Base-by-base conservation (phyloP, 1,140 invertebrate species). In the Heterodera carotae region DNA sequence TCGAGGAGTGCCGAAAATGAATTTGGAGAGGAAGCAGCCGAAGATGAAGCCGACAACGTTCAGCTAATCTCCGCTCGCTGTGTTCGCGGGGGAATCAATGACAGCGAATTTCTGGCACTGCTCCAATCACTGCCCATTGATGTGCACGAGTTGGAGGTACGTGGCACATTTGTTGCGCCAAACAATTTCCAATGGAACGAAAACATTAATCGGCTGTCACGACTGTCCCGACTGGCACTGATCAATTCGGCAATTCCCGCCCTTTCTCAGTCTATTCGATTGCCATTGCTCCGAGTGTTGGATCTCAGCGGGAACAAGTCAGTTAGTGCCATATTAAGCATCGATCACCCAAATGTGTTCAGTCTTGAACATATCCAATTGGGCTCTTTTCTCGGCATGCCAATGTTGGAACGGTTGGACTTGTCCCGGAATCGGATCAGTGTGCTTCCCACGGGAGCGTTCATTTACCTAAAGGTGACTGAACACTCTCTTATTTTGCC, bases 181-280 rank as follows among this genome's bases (percentile, higher is more conserved):
- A 82, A 86, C 66, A 69, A 75, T 53, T 84, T 85, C 53, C 74
- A 81, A 74, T 87, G 85, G 78, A 84, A 84, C 53, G 85, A 87
- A 69, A 87, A 86, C 68, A 69, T 86, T 8, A 87, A 86, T 74
- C 73, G 84, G 34, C 81, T 86, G 66, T 60, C 64, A 8, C 73
- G 76, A 34, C 82, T 86, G 22, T 62, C 62, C 39, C 43, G 75
- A 7, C 78, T 86, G 29, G 68, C 74, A 27, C 75, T 86, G 27
- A 70, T 84, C 59, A 80, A 84, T 31, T 86, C 83, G 72, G 79
- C 76, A 15, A 81, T 86, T 39, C 85, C 85, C 6, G 76, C 85
- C 22, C 77, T 86, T 36, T 75, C 68, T 31, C 80, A 85, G 71
- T 81, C 80, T 22, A 77, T 81, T 25, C 76, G 81, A 33, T 36